These are phyloP conservation scores for Enteromius afrohamiltoni DNA, from an alignment of 2,797 vertebrate genomes.

Conservation along the genomic window DNA sequence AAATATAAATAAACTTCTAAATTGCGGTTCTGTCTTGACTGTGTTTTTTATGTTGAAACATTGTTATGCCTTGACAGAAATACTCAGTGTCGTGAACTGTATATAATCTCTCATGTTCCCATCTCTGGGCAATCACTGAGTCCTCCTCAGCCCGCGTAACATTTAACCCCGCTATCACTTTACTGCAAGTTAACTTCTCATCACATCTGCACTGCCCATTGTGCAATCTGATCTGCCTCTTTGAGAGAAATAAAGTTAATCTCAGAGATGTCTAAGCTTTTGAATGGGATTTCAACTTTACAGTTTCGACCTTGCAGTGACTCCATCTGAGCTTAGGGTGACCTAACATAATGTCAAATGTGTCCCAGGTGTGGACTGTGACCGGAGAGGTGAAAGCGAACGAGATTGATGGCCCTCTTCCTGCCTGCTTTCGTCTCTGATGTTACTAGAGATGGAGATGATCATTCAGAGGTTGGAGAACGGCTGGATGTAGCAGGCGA, in stretches of 20 bases:
- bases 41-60: neutral
- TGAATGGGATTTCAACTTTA: conserved; percentile 62
- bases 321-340: conserved; percentile 62
- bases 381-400: conserved; percentile 67
- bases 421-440: conserved; percentile 66
- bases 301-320: conserved; percentile 67
- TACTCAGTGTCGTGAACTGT: conserved; percentile 4
- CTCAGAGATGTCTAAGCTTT: conserved; percentile 37
- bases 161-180: conserved; percentile 6
- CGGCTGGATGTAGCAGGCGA: conserved; percentile 36
- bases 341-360: conserved; percentile 70
- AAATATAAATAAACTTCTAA: conserved; percentile 22
- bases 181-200: conserved; percentile 43
- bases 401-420: conserved; percentile 71
- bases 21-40: conserved; percentile 8
- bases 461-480: conserved; percentile 39
- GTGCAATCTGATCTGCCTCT: conserved; percentile 41
- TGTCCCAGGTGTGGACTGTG: conserved; percentile 74
- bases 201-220: conserved; percentile 9
- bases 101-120: conserved; percentile 14
- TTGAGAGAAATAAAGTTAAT: conserved; percentile 48
- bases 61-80: conserved; percentile 7
- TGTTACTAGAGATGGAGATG: conserved; percentile 52
- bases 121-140: conserved; percentile 36
- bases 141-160: conserved; percentile 11